Evolutionary conservation across 2,888 invertebrate species (phyloP).

Genomic region (Chirona hameri): DNA sequence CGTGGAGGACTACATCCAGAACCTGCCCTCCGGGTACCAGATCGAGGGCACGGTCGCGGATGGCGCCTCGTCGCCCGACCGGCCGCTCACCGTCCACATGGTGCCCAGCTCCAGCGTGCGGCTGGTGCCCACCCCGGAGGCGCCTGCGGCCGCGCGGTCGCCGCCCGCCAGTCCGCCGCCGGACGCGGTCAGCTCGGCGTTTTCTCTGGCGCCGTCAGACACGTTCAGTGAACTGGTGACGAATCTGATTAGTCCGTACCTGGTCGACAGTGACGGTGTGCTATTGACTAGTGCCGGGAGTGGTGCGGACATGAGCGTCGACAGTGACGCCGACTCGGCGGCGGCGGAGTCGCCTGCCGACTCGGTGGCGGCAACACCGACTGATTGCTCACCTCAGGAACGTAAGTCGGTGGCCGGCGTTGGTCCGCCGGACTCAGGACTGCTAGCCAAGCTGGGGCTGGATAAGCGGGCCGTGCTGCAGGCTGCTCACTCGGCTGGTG

Average conservation of each 20-base stretch:
- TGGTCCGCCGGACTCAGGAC: background rate
- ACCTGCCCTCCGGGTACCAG: conserved; percentile 8
- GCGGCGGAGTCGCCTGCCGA: background rate
- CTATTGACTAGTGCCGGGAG: conserved; percentile 8
- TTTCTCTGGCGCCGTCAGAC: conserved; percentile 2
- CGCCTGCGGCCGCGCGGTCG: background rate
- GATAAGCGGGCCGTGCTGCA: background rate
- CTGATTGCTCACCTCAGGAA: background rate
- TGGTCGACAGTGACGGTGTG: conserved; percentile 26
- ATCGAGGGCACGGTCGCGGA: background rate
- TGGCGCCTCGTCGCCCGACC: background rate
- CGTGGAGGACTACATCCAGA: conserved; percentile 27
- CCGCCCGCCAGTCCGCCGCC: background rate
- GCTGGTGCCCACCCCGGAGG: conserved; percentile 7
- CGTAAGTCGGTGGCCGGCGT: background rate
- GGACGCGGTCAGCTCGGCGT: background rate
- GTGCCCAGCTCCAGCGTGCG: conserved; percentile 25
- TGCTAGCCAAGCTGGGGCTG: background rate
- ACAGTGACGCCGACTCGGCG: background rate
- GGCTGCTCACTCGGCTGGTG: background rate
- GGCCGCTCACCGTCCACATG: conserved; percentile 14
- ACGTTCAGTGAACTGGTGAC: conserved; percentile 26
- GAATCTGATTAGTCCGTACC: conserved; percentile 13
- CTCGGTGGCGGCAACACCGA: background rate
- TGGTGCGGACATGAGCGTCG: background rate